Evolutionary conservation across 2,797 vertebrate species (phyloP), one percentile per base, ranked within the genome.

Genomic region (Pantherophis vulpinus): DNA sequence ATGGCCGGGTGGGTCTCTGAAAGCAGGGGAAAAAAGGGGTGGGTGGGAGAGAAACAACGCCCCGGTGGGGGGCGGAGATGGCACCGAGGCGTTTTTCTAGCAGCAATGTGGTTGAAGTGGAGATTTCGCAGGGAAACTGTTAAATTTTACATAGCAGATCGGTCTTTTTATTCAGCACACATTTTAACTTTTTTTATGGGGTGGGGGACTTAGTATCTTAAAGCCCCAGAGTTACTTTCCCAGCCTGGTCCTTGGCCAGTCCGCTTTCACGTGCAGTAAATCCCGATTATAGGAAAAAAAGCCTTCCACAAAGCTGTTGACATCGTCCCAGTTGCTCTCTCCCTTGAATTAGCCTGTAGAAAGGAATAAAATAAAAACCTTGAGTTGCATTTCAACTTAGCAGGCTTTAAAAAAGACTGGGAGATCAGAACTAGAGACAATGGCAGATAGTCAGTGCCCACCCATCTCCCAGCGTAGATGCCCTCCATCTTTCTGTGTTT

Each of bases 1-100:
- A 63, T 13, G 27, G 25, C 9, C n/a, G 93, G 90, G 93, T 93
- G 93, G 93, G 90, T 56, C 93, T 88, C 47, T 1, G 2, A n/a
- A 47, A 37, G 42, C 14, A 37, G 2, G 47, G 6, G 1, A 8
- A 47, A 83, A 23, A 56, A 6, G 2, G 29, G 1, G 12, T 51
- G 51, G 51, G 51, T 54, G 51, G 51, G 51, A 5, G 12, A 29
- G 9, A 1, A 14, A 66, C 23, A 18, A 14, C 27, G 14, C n/a
- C 25, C n/a, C 1, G 56, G 1, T 14, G 16, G 0, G 59, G 37
- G 37, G 32, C 2, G 16, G n/a, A 32, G 59, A 42, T 16, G 29
- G 37, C 16, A 16, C 16, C 5, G 20, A 13, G 47, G 87, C 47
- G 47, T 51, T 51, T 51, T 51, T 51, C 47, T 8, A 37, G n/a